These are phyloP conservation scores for Python bivittatus DNA, from an alignment of 2,113 vertebrate genomes.

Conservation along the genomic window DNA sequence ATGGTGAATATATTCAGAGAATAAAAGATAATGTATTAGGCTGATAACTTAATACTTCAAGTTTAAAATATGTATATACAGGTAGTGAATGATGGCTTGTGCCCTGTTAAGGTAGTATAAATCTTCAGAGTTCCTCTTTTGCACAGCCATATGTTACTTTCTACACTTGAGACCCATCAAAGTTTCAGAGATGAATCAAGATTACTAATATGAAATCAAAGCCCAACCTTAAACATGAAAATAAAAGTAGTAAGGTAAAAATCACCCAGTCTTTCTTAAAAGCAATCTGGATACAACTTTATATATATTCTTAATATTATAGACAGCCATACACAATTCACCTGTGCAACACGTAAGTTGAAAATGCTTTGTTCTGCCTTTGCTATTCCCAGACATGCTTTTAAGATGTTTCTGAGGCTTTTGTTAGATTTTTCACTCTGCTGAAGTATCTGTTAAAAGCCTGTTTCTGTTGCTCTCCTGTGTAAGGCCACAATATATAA, in stretches of 20 bases:
- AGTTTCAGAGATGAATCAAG: conserved; percentile 68
- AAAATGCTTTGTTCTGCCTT: neutral
- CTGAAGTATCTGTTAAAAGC: neutral
- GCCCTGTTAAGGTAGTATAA: conserved; percentile 45
- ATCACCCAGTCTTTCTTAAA: neutral
- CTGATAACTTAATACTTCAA: conserved; percentile 58
- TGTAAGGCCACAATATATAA: neutral
- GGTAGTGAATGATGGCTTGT: conserved; percentile 58
- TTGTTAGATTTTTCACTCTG: neutral
- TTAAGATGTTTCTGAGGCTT: neutral
- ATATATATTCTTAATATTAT: neutral
- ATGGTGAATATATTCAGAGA: conserved; percentile 58
- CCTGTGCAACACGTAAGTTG: neutral
- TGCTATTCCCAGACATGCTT: neutral
- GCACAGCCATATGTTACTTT: conserved; percentile 65
- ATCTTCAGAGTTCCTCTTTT: conserved; percentile 59
- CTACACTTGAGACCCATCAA: conserved; percentile 44
- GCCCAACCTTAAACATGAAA: conserved; percentile 41
- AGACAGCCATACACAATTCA: neutral
- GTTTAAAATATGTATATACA: conserved; percentile 63
- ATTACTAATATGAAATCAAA: conserved; percentile 60
- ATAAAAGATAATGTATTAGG: conserved; percentile 64
- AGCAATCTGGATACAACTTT: neutral
- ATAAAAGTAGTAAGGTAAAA: neutral
- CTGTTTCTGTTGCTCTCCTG: neutral